phyloP scores from a whole-genome alignment of 1,140 invertebrate species.

The Sycobia sp. region DNA sequence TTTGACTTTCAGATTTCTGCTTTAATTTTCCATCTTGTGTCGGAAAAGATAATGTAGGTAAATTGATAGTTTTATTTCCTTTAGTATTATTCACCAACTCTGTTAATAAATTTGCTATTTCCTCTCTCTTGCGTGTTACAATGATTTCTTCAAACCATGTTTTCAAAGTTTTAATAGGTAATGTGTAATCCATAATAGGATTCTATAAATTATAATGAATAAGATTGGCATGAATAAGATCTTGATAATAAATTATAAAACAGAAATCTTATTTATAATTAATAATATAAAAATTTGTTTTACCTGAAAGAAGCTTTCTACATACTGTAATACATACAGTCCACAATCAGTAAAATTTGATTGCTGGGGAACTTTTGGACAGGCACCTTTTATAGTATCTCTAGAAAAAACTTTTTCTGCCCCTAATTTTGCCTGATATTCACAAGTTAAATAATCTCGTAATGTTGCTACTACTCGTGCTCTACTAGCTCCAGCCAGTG shows the following conservation, averaged over 20 bases:
- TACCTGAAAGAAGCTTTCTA: slow-evolving; percentile 91
- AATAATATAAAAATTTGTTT: slow-evolving; percentile 34
- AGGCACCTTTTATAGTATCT: slow-evolving; percentile 80
- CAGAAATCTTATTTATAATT: not conserved
- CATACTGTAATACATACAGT: slow-evolving; percentile 92
- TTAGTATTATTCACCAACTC: slow-evolving; percentile 69
- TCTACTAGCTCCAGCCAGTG: slow-evolving; percentile 80
- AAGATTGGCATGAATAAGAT: too few relatives aligned
- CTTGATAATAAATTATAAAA: not conserved
- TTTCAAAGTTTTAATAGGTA: slow-evolving; percentile 76
- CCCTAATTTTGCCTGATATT: slow-evolving; percentile 81
- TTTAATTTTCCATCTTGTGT: slow-evolving; percentile 57
- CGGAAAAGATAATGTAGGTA: slow-evolving; percentile 58
- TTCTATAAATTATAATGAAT: slow-evolving; percentile 69
- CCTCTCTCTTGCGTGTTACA: slow-evolving; percentile 79
- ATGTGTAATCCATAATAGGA: slow-evolving; percentile 74
- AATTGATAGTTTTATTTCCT: slow-evolving; percentile 50
- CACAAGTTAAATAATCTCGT: slow-evolving; percentile 86
- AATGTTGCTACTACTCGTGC: slow-evolving; percentile 84
- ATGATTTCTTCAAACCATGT: slow-evolving; percentile 81
- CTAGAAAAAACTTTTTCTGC: slow-evolving; percentile 73
- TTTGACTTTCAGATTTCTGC: slow-evolving; percentile 43
- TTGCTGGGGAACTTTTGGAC: slow-evolving; percentile 92
- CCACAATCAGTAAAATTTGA: slow-evolving; percentile 97
- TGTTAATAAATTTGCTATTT: slow-evolving; percentile 76